These are phyloP conservation scores for Agrilus planipennis DNA, from an alignment of 1,140 invertebrate species.

Conservation along the genomic window DNA sequence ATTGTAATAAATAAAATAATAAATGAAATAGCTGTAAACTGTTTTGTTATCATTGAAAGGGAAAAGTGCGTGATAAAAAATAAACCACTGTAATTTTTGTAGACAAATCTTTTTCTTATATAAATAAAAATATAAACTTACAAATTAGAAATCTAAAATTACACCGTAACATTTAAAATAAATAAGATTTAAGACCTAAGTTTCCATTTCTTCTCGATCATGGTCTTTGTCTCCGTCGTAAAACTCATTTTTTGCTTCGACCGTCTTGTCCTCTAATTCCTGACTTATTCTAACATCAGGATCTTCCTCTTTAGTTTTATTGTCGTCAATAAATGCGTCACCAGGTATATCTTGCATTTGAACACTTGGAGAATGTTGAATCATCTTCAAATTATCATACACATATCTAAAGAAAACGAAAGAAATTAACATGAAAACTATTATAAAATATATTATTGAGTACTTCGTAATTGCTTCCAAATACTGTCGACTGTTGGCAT, in stretches of 20 bases:
- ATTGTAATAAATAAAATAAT: too few species aligned
- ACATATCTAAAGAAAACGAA: slow-evolving; percentile 42
- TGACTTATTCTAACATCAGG: slow-evolving; percentile 70
- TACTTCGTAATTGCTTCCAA: slow-evolving; percentile 71
- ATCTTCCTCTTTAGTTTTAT: slow-evolving; percentile 62
- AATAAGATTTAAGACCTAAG: slow-evolving; percentile 6
- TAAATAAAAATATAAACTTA: too few species aligned
- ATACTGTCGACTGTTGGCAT: slow-evolving; percentile 87
- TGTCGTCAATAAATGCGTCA: slow-evolving; percentile 55
- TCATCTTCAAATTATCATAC: slow-evolving; percentile 79
- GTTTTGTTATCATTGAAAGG: too few species aligned
- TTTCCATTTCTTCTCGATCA: slow-evolving; percentile 44
- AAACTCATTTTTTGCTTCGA: slow-evolving; percentile 85
- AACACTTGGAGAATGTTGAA: slow-evolving; percentile 79
- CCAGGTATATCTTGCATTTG: slow-evolving; percentile 90
- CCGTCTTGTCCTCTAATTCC: slow-evolving; percentile 70
- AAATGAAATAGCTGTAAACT: too few species aligned
- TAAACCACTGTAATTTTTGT: too few species aligned
- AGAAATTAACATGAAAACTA: background rate
- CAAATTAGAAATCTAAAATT: too few species aligned
- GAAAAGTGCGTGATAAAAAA: too few species aligned
- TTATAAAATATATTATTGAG: background rate
- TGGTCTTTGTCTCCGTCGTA: slow-evolving; percentile 81
- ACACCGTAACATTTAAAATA: background rate
- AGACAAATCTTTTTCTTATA: too few species aligned